Evolutionary conservation across 2,797 vertebrate species (phyloP), one percentile per base, ranked within the genome.

Genomic region (Remorina albescens): DNA sequence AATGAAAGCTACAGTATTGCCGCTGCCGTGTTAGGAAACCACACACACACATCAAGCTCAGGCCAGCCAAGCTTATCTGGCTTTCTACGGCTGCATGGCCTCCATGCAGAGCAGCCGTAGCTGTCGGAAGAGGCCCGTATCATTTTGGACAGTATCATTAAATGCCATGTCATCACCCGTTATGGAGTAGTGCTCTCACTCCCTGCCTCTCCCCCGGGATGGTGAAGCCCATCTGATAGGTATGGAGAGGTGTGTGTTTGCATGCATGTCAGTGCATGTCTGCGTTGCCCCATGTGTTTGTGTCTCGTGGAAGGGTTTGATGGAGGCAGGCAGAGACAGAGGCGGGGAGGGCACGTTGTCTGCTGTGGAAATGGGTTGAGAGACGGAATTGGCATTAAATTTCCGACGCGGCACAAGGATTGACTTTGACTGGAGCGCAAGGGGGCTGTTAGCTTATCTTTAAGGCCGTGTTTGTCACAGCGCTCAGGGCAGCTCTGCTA

Each of bases 81-180:
- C 80, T 86, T 78, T 84, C 85, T 86, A 92, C 93, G 94, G 79
- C 89, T 87, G 88, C 66, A 25, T 80, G 76, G 88, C 90, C 91
- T 88, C 86, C 87, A 84, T 84, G 89, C 86, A 78, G 85, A 89
- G 95, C 94, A 88, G 95, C 96, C 95, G 95, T 95, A 94, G 95
- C 95, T 96, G 93, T 96, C 96, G 95, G 93, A 93, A 82, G 94
- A 87, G 91, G 92, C 94, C 91, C 87, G 96, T 96, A 99, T 99
- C 96, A 95, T 96, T 97, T 95, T 97, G 96, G 97, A 99, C 97
- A 98, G 97, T 97, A 97, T 97, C 97, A 98, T 99, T 99, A 99
- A 97, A 98, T 96, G 96, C 95, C 96, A 96, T 94, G 97, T 98
- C 93, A 94, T 94, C 94, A 94, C 89, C 90, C 94, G 97, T 99